These are phyloP conservation scores for Eulemur rubriventer DNA, from an alignment of 2,797 vertebrate genomes.

Conservation along the genomic window DNA sequence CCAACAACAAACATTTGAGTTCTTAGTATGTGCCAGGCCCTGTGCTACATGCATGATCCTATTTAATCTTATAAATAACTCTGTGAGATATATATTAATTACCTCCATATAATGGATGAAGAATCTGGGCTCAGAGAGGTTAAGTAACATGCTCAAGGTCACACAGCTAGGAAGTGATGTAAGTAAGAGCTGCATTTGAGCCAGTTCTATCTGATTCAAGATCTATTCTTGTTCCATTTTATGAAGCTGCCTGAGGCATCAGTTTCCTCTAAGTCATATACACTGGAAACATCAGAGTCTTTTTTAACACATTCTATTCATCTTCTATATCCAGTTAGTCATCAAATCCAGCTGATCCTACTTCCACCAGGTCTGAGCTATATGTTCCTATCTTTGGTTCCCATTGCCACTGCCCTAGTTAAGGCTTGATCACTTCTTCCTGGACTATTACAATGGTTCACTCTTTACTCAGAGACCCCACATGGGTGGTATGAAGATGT, in stretches of 20 bases:
- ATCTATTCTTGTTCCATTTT: neutral
- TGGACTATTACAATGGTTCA: neutral
- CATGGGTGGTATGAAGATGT: too few species aligned
- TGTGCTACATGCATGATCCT: neutral
- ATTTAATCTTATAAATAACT: neutral
- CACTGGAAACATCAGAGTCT: neutral
- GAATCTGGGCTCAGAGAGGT: neutral
- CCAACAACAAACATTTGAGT: neutral
- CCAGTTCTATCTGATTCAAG: neutral
- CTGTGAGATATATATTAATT: neutral
- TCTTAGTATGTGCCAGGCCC: neutral
- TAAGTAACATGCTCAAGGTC: neutral
- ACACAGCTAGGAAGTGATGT: neutral
- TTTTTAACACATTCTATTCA: neutral
- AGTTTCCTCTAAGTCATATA: neutral
- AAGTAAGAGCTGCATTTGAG: neutral
- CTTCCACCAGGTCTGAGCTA: neutral
- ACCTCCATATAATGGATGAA: neutral
- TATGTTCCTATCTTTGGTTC: neutral
- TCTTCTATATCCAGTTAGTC: neutral
- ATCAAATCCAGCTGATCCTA: neutral
- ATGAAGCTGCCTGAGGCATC: neutral
- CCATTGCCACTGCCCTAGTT: neutral
- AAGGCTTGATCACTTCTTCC: neutral
- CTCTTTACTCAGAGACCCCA: neutral